Percentiles rank a stretch among this genome's conserved stretches.
phyloP scores from a whole-genome alignment of 2,797 vertebrate genomes.

The Octomys mimax region DNA sequence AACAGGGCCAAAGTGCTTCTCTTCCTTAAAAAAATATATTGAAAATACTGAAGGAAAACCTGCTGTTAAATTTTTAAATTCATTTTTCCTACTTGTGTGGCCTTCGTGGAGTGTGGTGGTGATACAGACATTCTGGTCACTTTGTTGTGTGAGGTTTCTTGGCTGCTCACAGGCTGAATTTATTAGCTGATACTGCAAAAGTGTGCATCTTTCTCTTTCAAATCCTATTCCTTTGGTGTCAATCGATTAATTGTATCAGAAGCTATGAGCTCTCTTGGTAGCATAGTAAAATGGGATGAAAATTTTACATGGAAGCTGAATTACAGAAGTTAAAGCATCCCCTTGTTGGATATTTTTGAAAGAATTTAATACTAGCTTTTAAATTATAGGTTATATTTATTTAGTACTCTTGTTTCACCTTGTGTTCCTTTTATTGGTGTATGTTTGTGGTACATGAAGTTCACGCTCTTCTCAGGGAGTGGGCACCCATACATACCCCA shows the following conservation, averaged over 20 bases:
- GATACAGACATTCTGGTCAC: neutral
- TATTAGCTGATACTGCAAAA: neutral
- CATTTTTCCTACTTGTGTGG: neutral
- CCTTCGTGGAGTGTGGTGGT: neutral
- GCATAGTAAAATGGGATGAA: neutral
- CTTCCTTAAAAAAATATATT: neutral
- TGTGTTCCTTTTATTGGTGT: neutral
- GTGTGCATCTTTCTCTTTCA: neutral
- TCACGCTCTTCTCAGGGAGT: neutral
- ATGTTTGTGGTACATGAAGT: neutral
- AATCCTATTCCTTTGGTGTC: neutral
- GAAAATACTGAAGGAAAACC: conserved; percentile 27
- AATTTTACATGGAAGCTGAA: neutral
- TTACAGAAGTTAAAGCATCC: neutral
- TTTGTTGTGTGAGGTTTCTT: neutral
- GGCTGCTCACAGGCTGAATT: neutral
- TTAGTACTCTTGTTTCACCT: neutral
- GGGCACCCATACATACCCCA: too few relatives aligned
- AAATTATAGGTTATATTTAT: neutral
- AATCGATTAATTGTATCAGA: neutral
- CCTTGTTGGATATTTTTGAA: neutral
- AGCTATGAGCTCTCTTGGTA: neutral
- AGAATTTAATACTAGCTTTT: neutral
- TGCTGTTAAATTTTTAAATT: neutral
- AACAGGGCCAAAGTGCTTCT: neutral